phyloP scores from a whole-genome alignment of 2,113 vertebrate genomes.

The Atlantisia rogersi region DNA sequence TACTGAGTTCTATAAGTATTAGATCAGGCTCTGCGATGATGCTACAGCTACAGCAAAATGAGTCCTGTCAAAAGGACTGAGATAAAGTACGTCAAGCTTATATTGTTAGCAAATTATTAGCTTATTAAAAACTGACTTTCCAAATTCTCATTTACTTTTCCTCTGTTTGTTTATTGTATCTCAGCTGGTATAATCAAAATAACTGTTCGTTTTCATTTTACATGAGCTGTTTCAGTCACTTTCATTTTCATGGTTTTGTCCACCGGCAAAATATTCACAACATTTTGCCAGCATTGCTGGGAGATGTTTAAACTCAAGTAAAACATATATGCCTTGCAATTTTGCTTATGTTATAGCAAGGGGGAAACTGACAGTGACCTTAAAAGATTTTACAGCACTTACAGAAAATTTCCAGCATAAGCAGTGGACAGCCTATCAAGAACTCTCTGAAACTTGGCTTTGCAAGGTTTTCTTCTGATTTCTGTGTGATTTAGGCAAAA shows the following conservation, averaged over 20 bases:
- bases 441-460: neutral
- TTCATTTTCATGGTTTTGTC: constrained; percentile 7
- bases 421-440: neutral
- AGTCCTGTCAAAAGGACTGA: constrained; percentile 35
- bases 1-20: constrained; percentile 52
- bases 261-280: neutral
- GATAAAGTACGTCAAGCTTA: constrained; percentile 19
- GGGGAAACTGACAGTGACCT: neutral
- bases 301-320: neutral
- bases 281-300: neutral
- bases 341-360: neutral
- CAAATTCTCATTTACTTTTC: constrained; percentile 45
- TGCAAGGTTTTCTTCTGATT: neutral
- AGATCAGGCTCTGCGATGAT: constrained; percentile 37
- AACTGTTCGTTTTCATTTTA: constrained; percentile 16
- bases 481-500: neutral
- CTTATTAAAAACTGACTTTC: constrained; percentile 35
- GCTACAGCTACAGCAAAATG: constrained; percentile 25
- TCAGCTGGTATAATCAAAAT: neutral
- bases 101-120: constrained; percentile 31
- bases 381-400: neutral
- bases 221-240: constrained; percentile 8
- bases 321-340: neutral
- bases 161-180: constrained; percentile 25
- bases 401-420: neutral